phyloP scores from a whole-genome alignment of 2,888 invertebrate species.

The Agrenia bidenticulata region DNA sequence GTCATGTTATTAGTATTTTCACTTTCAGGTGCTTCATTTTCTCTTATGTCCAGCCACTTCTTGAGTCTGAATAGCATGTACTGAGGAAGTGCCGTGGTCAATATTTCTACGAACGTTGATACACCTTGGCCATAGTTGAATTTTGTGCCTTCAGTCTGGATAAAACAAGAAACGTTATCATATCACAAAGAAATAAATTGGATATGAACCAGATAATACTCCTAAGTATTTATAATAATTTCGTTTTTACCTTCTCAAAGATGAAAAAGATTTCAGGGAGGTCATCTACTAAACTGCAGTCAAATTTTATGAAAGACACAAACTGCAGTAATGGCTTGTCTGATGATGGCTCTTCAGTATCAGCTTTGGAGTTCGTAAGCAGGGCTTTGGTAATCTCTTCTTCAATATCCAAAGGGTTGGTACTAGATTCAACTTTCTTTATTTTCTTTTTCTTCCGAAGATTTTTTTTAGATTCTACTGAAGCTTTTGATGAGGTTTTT shows the following conservation, averaged over 20 bases:
- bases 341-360: neutral
- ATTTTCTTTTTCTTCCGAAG: constrained; percentile 2
- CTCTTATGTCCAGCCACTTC: constrained; percentile 20
- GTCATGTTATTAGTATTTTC: neutral
- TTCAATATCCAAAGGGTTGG: constrained; percentile 32
- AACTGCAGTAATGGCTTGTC: constrained; percentile 14
- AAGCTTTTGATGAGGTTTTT: neutral
- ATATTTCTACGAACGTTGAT: constrained; percentile 2
- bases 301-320: constrained; percentile 23
- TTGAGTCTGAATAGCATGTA: constrained; percentile 20
- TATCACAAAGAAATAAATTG: too few relatives aligned
- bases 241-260: constrained; percentile 33
- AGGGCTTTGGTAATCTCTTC: constrained; percentile 12
- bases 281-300: constrained; percentile 21
- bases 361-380: neutral
- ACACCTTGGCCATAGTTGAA: constrained; percentile 14
- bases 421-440: neutral
- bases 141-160: too few relatives aligned
- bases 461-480: neutral
- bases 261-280: constrained; percentile 27
- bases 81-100: constrained; percentile 19
- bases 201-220: too few relatives aligned
- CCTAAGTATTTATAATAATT: neutral
- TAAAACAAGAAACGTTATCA: too few relatives aligned
- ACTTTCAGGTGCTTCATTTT: neutral